Conservation (phyloP, 1,140 invertebrate species). For the Sitobion miscanthi region DNA sequence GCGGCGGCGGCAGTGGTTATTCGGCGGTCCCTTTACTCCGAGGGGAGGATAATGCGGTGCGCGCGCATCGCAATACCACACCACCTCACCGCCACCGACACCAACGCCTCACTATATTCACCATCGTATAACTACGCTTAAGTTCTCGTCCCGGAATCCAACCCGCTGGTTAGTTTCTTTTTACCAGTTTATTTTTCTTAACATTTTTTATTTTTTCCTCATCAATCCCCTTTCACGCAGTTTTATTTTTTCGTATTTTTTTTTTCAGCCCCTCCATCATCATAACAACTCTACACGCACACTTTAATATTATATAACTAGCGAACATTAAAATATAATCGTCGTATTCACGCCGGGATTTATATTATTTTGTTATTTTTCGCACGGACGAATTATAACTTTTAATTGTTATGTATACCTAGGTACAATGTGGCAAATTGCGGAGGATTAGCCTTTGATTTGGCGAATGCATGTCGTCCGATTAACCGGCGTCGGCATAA, state of each 20-base stretch:
- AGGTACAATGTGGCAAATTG: neutral
- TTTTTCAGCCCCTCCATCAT: neutral
- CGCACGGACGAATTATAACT: neutral
- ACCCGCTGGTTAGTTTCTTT: neutral
- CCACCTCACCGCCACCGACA: neutral
- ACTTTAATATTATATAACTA: neutral
- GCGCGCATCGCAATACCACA: conserved; percentile 16
- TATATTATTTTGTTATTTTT: neutral
- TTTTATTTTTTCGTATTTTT: conserved; percentile 3
- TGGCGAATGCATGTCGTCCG: neutral
- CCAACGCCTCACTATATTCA: neutral
- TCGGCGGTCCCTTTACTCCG: conserved; percentile 27
- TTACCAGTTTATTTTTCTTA: conserved; percentile 18
- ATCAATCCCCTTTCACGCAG: neutral
- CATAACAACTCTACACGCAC: neutral
- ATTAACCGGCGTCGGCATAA: neutral
- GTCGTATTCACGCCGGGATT: neutral
- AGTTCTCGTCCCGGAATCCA: conserved; percentile 30
- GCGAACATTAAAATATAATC: neutral
- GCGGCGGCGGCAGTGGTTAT: conserved; percentile 13
- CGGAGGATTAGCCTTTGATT: neutral
- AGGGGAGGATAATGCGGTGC: conserved; percentile 26
- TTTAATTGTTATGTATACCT: neutral
- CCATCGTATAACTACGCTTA: neutral
- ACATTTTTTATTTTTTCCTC: neutral